phyloP scores from a whole-genome alignment of 2,113 vertebrate species.

The Neoarius graeffei region DNA sequence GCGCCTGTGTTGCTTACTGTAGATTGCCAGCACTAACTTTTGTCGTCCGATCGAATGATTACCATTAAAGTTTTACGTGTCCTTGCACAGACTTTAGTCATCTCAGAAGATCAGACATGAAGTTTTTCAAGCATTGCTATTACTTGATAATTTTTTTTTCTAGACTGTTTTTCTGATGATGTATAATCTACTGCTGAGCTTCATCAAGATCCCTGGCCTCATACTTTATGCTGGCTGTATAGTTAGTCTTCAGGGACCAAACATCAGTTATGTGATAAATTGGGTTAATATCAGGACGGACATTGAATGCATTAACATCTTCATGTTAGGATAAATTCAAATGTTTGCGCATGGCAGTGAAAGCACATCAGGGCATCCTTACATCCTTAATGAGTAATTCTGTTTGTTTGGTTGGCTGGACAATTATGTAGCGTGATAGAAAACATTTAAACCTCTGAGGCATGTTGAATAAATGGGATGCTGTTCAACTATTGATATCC shows the following conservation, averaged over 20 bases:
- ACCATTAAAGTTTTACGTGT: too few relatives aligned
- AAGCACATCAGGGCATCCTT: constrained; percentile 2
- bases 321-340: constrained; percentile 47
- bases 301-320: constrained; percentile 26
- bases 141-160: not conserved
- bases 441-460: constrained; percentile 22
- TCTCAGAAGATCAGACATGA: too few relatives aligned
- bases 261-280: constrained; percentile 61
- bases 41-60: too few relatives aligned
- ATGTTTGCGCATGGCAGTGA: not conserved
- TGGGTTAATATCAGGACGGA: constrained; percentile 60
- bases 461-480: constrained; percentile 26
- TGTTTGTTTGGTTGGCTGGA: constrained; percentile 33
- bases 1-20: too few relatives aligned
- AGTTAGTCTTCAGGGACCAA: constrained; percentile 40
- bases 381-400: constrained; percentile 27
- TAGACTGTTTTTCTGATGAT: not conserved
- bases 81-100: too few relatives aligned
- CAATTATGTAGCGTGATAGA: constrained; percentile 6
- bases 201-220: not conserved
- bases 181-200: not conserved
- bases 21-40: too few relatives aligned
- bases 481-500: constrained; percentile 24
- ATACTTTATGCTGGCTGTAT: not conserved
- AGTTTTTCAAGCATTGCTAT: too few relatives aligned